Base-by-base conservation (phyloP, 2,888 invertebrate genomes). In the Biston stratarius region DNA sequence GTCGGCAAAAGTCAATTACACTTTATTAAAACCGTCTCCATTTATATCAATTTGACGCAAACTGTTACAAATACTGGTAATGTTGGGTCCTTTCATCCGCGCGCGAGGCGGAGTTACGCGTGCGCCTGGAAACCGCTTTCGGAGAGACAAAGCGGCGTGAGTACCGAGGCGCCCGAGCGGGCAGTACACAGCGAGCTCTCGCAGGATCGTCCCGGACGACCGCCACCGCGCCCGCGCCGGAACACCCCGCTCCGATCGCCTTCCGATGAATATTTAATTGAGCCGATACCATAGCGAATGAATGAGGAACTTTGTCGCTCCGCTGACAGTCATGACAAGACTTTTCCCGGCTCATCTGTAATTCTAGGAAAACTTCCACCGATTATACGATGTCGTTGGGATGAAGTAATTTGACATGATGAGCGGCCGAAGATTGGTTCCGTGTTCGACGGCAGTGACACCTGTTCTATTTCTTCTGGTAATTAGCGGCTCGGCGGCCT, bases 31-130 rank as follows among this genome's bases (percentile, higher is more conserved):
- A 92, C 92, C 92, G 89, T 92, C 93, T 92, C 92, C 92, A 94
- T 93, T 94, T 93, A 94, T 94, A 93, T 94, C 93, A 94, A 94
- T 94, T 94, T 94, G 93, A 93, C 91, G 92, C 92, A 93, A 94
- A 93, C 92, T 92, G 93, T 92, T 93, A 93, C 93, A 93, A 94
- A 94, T 93, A 94, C 93, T 93, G 92, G 92, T 89, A 92, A 93
- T 92, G 92, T 92, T 90, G 90, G 87, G 90, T 91, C 91, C 89
- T 92, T 92, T 92, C 88, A 89, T 90, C 87, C 83, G 88, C 88
- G 88, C 88, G 83, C 87, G 88, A 91, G 91, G 92, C 90, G 91
- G 92, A 84, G 91, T 90, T 89, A 94, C 93, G 94, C 94, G 89
- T 89, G 93, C 93, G 93, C 93, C 81, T 78, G 83, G 84, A 45